phyloP scores from a whole-genome alignment of 2,113 vertebrate species.

The Semnopithecus entellus region DNA sequence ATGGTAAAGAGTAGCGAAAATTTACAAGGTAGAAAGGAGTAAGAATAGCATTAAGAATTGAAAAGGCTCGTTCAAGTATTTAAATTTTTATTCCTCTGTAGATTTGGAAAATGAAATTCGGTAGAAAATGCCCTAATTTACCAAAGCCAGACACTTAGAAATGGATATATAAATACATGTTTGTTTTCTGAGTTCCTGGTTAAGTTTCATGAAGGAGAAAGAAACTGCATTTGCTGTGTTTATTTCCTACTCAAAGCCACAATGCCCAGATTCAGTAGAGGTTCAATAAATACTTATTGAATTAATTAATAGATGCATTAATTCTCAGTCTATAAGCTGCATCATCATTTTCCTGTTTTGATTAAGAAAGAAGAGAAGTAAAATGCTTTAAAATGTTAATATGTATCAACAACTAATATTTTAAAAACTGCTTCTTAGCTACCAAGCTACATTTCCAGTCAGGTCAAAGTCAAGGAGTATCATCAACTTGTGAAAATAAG shows the following conservation, averaged over 20 bases:
- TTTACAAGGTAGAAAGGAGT: not conserved
- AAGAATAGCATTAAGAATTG: not conserved
- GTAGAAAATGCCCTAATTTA: not conserved
- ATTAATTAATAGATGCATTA: not conserved
- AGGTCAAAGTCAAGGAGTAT: constrained; percentile 33
- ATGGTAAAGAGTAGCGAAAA: not conserved
- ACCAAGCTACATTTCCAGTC: constrained; percentile 10
- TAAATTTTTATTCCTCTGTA: not conserved
- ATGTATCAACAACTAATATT: constrained; percentile 32
- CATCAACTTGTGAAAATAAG: not conserved
- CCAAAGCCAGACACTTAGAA: not conserved
- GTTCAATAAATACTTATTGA: not conserved
- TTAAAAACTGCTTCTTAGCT: not conserved
- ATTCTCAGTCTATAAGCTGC: not conserved
- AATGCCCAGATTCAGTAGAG: not conserved
- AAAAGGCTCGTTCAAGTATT: not conserved
- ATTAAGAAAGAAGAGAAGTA: not conserved
- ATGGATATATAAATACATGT: not conserved
- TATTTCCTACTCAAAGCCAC: not conserved
- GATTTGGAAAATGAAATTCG: not conserved
- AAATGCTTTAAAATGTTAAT: constrained; percentile 5
- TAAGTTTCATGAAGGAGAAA: not conserved
- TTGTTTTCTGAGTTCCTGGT: not conserved
- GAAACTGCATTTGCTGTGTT: not conserved
- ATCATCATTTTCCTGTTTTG: not conserved